Conservation (phyloP, 1,140 invertebrate genomes). For the Cotesia glomerata region DNA sequence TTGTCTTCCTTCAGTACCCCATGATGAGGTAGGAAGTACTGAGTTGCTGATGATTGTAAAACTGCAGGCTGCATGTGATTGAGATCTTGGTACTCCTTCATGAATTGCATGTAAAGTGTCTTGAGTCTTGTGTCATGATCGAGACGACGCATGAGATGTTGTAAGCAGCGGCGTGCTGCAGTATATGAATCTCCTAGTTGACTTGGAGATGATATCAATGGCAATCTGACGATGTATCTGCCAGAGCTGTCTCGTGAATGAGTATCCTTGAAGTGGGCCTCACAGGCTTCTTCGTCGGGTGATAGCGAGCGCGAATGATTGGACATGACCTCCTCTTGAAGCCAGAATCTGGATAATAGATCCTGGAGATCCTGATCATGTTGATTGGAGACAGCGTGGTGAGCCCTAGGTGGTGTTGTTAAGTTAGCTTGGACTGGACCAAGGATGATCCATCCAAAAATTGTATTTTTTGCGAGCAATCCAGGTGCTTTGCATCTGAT, state of each 20-base stretch:
- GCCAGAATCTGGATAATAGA: slow-evolving; percentile 11
- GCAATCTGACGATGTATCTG: slow-evolving; percentile 39
- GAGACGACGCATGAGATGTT: slow-evolving; percentile 4
- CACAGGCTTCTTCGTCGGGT: slow-evolving; percentile 12
- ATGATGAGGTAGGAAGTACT: slow-evolving; percentile 30
- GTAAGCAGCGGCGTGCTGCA: slow-evolving; percentile 6
- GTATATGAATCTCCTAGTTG: neutral
- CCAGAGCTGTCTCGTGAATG: slow-evolving; percentile 34
- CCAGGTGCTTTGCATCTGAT: neutral
- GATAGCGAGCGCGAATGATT: neutral
- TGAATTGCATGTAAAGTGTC: slow-evolving; percentile 28
- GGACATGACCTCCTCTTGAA: slow-evolving; percentile 9
- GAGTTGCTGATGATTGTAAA: neutral
- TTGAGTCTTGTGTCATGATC: too few species aligned
- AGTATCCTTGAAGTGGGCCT: slow-evolving; percentile 31
- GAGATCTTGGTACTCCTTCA: slow-evolving; percentile 35
- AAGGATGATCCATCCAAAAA: neutral
- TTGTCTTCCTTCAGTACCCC: neutral
- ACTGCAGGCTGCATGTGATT: slow-evolving; percentile 29
- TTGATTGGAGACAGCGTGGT: neutral
- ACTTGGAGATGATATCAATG: slow-evolving; percentile 27
- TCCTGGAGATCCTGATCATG: neutral
- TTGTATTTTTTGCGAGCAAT: neutral
- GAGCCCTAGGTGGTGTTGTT: neutral
- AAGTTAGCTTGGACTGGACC: neutral